phyloP scores from a whole-genome alignment of 2,797 vertebrate species.

The Coluber constrictor region DNA sequence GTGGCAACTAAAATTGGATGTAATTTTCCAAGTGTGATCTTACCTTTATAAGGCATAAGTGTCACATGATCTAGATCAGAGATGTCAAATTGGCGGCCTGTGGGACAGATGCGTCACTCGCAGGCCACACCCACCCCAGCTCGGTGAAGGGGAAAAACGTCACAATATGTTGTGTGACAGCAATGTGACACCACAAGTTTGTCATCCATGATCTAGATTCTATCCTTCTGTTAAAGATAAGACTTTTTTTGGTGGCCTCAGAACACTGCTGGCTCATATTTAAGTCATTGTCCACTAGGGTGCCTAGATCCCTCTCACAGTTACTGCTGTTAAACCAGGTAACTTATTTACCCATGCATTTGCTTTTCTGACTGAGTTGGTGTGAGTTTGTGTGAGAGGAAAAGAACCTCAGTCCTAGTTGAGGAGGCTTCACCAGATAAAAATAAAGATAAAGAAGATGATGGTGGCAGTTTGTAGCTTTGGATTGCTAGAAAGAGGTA shows the following conservation, averaged over 20 bases:
- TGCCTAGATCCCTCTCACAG: neutral
- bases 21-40: too few relatives aligned
- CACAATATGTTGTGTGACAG: too few relatives aligned
- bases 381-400: neutral
- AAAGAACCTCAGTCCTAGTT: neutral
- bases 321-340: neutral
- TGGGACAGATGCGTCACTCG: fast-evolving
- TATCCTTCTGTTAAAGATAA: neutral
- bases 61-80: neutral
- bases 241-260: neutral
- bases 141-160: too few relatives aligned
- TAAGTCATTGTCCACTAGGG: neutral
- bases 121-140: too few relatives aligned
- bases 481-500: neutral
- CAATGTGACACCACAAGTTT: too few relatives aligned
- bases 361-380: neutral
- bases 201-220: neutral
- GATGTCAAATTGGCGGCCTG: too few relatives aligned
- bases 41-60: too few relatives aligned
- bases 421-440: neutral
- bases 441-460: neutral
- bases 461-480: neutral
- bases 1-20: too few relatives aligned
- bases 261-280: neutral
- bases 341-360: neutral